Evolutionary conservation across 2,888 invertebrate genomes (phyloP), one percentile per base, ranked within the genome.

Genomic region (Xestia rhomboidea): DNA sequence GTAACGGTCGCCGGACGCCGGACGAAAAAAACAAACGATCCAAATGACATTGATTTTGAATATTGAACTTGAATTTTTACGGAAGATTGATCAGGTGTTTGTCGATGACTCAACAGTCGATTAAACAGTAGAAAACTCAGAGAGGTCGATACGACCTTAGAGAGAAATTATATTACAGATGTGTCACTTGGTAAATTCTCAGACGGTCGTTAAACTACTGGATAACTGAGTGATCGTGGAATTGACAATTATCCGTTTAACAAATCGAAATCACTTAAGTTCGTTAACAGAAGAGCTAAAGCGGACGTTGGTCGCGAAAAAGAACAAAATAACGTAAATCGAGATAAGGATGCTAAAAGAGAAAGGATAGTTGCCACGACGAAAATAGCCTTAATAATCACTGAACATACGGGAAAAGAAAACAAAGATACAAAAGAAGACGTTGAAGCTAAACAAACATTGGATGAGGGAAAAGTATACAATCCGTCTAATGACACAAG

Each of bases 21-120:
- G 81, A 73, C 57, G 51, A 88, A 87, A 91, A 91, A 90, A 91
- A 89, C 85, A 86, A 89, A 90, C 83, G 51, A 68, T 74, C 84
- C 84, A 88, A 88, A 81, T 92, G 93, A 93, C 94, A 94, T 93
- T 94, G 94, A 93, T 92, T 92, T 92, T 91, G 90, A 91, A 92
- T 91, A 90, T 90, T 89, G 90, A 92, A 90, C 92, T 90, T 89
- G 87, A 81, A 84, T 83, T 84, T 88, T 87, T 86, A 90, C 89
- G 89, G 89, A 89, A 87, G 83, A 88, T 76, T 85, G 76, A 57
- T 81, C 85, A 82, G 84, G 80, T 85, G 79, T 82, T 82, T 86
- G 57, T 63, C 68, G 76, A 83, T 81, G 75, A 83, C 51, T 81
- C 71, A 86, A 86, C 76, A 64, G 51, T 49, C 54, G 66, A 71